Evolutionary conservation across 2,888 invertebrate species (phyloP), one percentile per base, ranked within the genome.

Genomic region (Leptothorax acervorum): DNA sequence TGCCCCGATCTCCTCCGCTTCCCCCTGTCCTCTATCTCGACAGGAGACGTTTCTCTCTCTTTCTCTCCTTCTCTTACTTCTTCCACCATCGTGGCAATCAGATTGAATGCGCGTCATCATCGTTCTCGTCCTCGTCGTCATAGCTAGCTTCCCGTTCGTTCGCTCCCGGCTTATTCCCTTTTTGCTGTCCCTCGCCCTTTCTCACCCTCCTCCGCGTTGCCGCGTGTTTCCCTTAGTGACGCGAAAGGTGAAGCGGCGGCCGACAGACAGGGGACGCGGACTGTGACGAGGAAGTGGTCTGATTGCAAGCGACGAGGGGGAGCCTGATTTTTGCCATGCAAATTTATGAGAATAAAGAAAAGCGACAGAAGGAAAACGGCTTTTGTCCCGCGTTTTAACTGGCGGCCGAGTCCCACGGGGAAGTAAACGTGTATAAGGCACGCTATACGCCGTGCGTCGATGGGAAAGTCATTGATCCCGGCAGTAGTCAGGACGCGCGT

Each of bases 41-140:
- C 35, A 23, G 48, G 62, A 62, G 48, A 35, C 35, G 55, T 75
- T 45, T 73, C 28, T 42, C 48, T 57, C 57, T 60, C 53, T 65
- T 35, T 28, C 39, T 42, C 28, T 35, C 9, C 2, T 3, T 63
- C 4, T 31, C 18, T 48, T 31, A 39, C 31, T 65, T 28, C 57
- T 53, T 71, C 57, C 70, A 74, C 51, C 63, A 73, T 62, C 68
- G 51, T 87, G 87, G 88, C 90, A 91, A 91, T 91, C 91, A 90
- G 89, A 86, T 86, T 89, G 89, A 90, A 90, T 89, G 91, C 89
- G 86, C 89, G 90, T 91, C 91, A 89, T 91, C 90, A 90, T 91
- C 91, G 73, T 89, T 82, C 78, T 86, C 85, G 74, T 88, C 84
- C 78, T 86, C 85, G 71, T 90, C 90, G 85, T 90, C 86, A 73